Conservation (phyloP, 2,888 invertebrate genomes). For the Leptinotarsa tumamoca region DNA sequence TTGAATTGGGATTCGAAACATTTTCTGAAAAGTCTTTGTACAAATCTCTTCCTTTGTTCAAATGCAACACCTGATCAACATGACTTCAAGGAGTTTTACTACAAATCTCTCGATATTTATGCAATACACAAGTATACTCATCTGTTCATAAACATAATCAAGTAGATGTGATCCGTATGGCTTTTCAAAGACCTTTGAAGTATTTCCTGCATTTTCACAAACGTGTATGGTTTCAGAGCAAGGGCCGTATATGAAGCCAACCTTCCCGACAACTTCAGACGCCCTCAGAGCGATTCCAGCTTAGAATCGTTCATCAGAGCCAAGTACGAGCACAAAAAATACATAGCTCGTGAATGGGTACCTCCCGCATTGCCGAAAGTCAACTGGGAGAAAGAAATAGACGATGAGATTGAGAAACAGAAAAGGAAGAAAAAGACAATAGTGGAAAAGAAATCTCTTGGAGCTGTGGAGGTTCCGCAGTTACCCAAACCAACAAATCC, state of each 20-base stretch:
- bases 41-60: too few relatives aligned
- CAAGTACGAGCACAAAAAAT: conserved; percentile 99
- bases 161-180: too few relatives aligned
- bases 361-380: conserved; percentile 84
- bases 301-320: conserved; percentile 96
- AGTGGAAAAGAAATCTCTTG: conserved; percentile 63
- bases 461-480: conserved; percentile 68
- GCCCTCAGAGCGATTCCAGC: conserved; percentile 94
- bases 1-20: too few relatives aligned
- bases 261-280: conserved; percentile 91
- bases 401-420: conserved; percentile 74
- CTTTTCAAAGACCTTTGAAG: too few relatives aligned
- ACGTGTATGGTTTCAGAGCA: conserved; percentile 70
- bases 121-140: too few relatives aligned
- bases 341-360: conserved; percentile 98
- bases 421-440: conserved; percentile 83
- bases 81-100: too few relatives aligned
- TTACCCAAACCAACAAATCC: conserved; percentile 72
- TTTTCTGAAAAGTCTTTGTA: too few relatives aligned
- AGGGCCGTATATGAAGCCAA: conserved; percentile 98
- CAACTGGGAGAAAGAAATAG: conserved; percentile 77
- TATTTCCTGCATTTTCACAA: not conserved
- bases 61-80: too few relatives aligned
- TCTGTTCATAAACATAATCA: too few relatives aligned
- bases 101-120: too few relatives aligned